Evolutionary conservation across 2,797 vertebrate genomes (phyloP).

Genomic region (Anabacerthia variegaticeps): DNA sequence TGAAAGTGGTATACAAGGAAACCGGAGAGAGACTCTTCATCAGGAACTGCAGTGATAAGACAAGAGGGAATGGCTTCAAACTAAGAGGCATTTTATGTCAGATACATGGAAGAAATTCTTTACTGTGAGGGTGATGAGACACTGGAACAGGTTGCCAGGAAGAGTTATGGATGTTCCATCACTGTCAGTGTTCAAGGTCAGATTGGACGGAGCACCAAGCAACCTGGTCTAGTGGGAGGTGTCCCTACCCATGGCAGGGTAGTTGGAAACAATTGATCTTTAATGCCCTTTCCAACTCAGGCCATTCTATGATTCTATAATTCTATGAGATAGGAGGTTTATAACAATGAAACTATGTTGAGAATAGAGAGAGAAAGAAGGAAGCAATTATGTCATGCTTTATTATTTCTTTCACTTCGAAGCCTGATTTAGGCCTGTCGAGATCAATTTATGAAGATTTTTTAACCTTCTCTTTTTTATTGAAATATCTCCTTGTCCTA

Average conservation of each 20-base stretch:
- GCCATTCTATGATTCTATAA: not conserved
- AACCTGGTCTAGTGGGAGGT: not conserved
- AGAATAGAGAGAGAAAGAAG: not conserved
- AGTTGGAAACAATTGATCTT: not conserved
- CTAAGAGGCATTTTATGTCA: not conserved
- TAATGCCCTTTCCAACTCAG: not conserved
- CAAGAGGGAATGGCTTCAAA: not conserved
- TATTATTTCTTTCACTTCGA: not conserved
- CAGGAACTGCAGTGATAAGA: not conserved
- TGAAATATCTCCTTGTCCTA: too few relatives aligned
- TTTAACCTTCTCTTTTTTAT: not conserved
- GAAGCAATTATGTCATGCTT: not conserved
- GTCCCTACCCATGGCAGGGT: not conserved
- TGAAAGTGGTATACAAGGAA: not conserved
- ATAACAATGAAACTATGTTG: not conserved
- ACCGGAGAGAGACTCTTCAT: not conserved
- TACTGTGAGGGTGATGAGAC: not conserved
- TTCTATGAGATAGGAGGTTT: not conserved
- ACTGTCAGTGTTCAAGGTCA: not conserved
- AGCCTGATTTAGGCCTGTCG: not conserved
- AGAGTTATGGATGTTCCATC: not conserved
- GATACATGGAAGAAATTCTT: not conserved
- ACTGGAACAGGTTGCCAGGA: not conserved
- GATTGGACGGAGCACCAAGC: not conserved
- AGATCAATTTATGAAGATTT: not conserved